Base-by-base conservation (phyloP, 2,888 invertebrate genomes). In the Cremastinae sp. region DNA sequence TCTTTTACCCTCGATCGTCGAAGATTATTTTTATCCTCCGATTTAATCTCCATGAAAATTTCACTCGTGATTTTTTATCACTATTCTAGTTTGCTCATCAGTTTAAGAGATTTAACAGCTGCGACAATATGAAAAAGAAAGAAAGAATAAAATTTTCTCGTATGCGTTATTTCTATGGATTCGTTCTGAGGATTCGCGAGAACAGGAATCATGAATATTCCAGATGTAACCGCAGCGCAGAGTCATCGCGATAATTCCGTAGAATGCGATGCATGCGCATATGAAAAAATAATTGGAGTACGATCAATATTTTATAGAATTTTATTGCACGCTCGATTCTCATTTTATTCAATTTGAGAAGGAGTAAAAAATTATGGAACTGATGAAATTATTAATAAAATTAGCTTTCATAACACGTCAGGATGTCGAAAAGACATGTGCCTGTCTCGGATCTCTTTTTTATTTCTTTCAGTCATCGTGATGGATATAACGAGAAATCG, bases 151-250 rank as follows among this genome's bases (percentile, higher is more conserved):
- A 65, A 47, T 68, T 37, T 51, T 51, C 39, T 51, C 28, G n/a
- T 51, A 39, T 18, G 39, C 37, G 39, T 51, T 10, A 51, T 64
- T 64, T 22, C 51, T 39, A n/a, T 39, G 51, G 51, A 53, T 51
- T 64, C 20, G 22, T 64, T 49, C 49, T 2, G 16, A 49, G 41
- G 43, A 53, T 16, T 51, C 8, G 14, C 20, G 39, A 9, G 49
- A 37, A 12, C 9, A 28, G 51, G 14, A 39, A 39, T 64, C 64
- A 64, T 64, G 51, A 53, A 64, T 64, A 64, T 64, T 64, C 64
- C 64, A 53, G 64, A 51, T 64, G 51, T 22, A 20, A 65, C 43
- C 53, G n/a, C 53, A 39, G 22, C 10, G 37, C 20, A 16, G 10
- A 53, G 28, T 49, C 39, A 8, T 64, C 20, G 22, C 28, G 35